Evolutionary conservation across 2,888 invertebrate species (phyloP).

Genomic region (Cataglyphis cursor): DNA sequence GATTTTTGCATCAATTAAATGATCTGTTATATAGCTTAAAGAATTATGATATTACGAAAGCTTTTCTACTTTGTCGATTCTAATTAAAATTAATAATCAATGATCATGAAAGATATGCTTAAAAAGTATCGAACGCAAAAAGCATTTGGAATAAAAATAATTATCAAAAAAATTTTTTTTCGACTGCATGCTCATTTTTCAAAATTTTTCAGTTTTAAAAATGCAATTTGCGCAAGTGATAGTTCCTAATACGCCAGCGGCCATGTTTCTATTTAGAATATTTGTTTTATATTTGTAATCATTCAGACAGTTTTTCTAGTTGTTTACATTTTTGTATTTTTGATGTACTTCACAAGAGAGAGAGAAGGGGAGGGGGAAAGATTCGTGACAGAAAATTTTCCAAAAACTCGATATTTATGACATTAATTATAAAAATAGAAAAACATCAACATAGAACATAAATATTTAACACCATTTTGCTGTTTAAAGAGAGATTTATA

Average conservation of each 20-base stretch:
- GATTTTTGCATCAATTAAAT: constrained; percentile 2
- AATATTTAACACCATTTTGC: neutral
- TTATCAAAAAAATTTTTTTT: constrained; percentile 8
- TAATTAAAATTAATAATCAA: neutral
- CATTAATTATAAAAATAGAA: neutral
- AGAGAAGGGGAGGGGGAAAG: neutral
- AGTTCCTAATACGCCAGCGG: neutral
- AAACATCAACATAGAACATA: neutral
- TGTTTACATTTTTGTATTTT: neutral
- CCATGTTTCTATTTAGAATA: constrained; percentile 6
- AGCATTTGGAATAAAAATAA: constrained; percentile 25
- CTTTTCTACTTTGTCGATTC: neutral
- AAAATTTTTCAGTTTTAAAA: constrained; percentile 15
- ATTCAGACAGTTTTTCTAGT: neutral
- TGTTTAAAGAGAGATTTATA: neutral
- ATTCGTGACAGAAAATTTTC: neutral
- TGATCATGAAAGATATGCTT: constrained; percentile 13
- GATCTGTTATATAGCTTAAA: neutral
- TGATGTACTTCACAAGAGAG: neutral
- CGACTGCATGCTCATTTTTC: constrained; percentile 5
- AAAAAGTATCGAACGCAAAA: constrained; percentile 7
- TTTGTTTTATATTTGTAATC: neutral
- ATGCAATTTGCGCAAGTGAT: constrained; percentile 6
- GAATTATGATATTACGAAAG: constrained; percentile 9
- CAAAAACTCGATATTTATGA: neutral